Percentiles rank a stretch among this genome's conserved stretches.
Evolutionary conservation across 1,140 invertebrate species (phyloP).

Genomic region (Harpegnathos saltator): DNA sequence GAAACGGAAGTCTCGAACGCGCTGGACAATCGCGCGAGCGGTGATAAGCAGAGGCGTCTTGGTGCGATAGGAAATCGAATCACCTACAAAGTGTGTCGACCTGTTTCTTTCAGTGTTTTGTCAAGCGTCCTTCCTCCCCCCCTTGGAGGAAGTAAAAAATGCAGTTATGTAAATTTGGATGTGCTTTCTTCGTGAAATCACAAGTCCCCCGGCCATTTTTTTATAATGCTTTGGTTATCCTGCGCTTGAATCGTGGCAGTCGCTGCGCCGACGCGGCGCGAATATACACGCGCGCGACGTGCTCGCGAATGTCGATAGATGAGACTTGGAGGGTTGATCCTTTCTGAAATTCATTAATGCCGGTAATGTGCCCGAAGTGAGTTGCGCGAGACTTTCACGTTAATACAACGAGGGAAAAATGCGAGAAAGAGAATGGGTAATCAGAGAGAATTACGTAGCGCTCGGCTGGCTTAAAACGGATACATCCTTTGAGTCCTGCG

Average conservation of each 20-base stretch:
- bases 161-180: no score
- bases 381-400: slow-evolving; percentile 35
- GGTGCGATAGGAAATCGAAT: no score
- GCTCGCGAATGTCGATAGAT: slow-evolving; percentile 55
- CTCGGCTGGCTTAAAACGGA: slow-evolving; percentile 4
- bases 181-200: no score
- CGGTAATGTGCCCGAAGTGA: slow-evolving; percentile 12
- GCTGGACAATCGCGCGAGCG: no score
- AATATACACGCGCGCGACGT: background rate
- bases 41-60: no score
- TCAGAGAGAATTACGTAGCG: slow-evolving; percentile 58
- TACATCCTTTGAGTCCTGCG: slow-evolving; percentile 9
- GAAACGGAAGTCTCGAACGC: no score
- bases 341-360: slow-evolving; percentile 30
- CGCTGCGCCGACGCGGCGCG: background rate
- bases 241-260: background rate
- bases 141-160: no score
- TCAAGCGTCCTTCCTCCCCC: no score
- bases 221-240: no score
- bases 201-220: no score
- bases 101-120: no score
- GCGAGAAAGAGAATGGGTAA: slow-evolving; percentile 62
- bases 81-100: no score
- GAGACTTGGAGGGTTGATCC: background rate
- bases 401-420: slow-evolving; percentile 52